These are phyloP conservation scores for Oncorhynchus clarkii DNA, from an alignment of 2,113 vertebrate species.

Conservation along the genomic window DNA sequence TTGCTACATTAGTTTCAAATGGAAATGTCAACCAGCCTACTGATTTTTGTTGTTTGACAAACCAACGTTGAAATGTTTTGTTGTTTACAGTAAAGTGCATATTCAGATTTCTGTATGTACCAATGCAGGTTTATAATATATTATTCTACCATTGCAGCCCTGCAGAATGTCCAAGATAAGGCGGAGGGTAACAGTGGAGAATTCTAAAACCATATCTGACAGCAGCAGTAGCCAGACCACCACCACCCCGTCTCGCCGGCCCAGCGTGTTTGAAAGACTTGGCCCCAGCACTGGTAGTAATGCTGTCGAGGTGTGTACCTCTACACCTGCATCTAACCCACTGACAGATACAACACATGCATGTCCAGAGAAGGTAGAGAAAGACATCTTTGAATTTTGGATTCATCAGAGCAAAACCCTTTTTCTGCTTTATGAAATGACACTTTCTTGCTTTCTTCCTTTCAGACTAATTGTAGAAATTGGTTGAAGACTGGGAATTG, in stretches of 20 bases:
- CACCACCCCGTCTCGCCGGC: conserved; percentile 83
- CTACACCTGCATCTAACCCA: not conserved
- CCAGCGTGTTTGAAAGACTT: conserved; percentile 98
- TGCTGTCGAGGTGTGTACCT: conserved; percentile 86
- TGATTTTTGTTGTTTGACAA: too few species aligned
- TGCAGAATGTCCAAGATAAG: conserved; percentile 99
- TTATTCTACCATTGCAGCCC: conserved; percentile 66
- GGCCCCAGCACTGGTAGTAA: conserved; percentile 97
- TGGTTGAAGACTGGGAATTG: conserved; percentile 99
- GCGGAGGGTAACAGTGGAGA: conserved; percentile 99
- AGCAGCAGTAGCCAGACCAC: conserved; percentile 75
- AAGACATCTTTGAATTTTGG: not conserved
- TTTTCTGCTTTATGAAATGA: not conserved
- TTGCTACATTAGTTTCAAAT: too few species aligned
- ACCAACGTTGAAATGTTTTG: not conserved
- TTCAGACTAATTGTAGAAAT: conserved; percentile 98
- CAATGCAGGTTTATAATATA: not conserved
- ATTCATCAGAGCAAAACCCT: not conserved
- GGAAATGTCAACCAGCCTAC: too few species aligned
- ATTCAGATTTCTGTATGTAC: not conserved
- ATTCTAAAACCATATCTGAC: conserved; percentile 99
- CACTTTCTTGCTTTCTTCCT: conserved; percentile 34
- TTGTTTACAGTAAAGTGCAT: not conserved
- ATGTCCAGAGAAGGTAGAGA: not conserved
- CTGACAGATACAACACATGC: not conserved